Evolutionary conservation across 2,113 vertebrate genomes (phyloP).

Genomic region (Eulacestoma nigropectus): DNA sequence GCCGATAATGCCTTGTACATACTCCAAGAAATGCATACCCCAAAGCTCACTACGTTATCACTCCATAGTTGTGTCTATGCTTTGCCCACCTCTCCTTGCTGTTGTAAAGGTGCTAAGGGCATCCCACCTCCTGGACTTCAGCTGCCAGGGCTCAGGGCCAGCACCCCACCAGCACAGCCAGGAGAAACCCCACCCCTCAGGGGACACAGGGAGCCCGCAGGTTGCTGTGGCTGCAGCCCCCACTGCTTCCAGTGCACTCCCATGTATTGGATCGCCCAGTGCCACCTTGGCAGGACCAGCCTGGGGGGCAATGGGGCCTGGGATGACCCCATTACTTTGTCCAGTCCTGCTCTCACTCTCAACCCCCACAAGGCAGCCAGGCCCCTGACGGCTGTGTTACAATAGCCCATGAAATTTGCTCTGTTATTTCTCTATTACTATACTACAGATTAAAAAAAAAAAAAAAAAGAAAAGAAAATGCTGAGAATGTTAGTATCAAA

Average conservation of each 20-base stretch:
- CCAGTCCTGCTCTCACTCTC: background rate
- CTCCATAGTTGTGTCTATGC: rapidly evolving
- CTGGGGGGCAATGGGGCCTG: rapidly evolving
- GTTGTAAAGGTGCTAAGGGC: background rate
- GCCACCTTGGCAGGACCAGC: background rate
- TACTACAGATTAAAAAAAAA: background rate
- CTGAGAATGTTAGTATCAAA: background rate
- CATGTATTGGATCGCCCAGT: background rate
- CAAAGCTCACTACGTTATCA: rapidly evolving
- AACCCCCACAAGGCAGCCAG: rapidly evolving
- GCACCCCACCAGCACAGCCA: background rate
- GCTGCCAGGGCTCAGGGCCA: background rate
- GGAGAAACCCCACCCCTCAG: background rate
- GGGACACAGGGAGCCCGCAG: rapidly evolving
- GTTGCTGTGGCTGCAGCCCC: background rate
- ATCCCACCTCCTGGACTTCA: rapidly evolving
- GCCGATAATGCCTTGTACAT: background rate
- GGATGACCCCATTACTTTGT: background rate
- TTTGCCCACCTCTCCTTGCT: background rate
- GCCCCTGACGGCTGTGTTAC: background rate
- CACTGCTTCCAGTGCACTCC: rapidly evolving
- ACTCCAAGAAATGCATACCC: background rate
- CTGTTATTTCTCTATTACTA: background rate
- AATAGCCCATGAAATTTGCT: background rate
- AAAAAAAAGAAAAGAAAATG: background rate